Percentiles rank a stretch among this genome's conserved stretches.
Evolutionary conservation across 2,797 vertebrate species (phyloP).

Genomic region (Novumbra hubbsi): DNA sequence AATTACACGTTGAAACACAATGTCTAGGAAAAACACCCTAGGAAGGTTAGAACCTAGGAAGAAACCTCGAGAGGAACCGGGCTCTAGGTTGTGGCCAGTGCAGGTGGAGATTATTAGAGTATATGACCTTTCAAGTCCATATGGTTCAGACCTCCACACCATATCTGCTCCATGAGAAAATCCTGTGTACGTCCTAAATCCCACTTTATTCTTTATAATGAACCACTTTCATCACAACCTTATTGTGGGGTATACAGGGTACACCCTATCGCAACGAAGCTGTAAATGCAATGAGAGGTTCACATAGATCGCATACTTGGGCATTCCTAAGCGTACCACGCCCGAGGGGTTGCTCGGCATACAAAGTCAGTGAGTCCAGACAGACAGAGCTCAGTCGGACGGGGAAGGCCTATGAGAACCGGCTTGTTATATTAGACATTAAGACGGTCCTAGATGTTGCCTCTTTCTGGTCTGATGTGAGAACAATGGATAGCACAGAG

Average conservation of each 20-base stretch:
- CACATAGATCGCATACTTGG: background rate
- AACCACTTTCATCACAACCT: background rate
- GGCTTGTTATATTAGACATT: conserved; percentile 3
- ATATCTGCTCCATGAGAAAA: conserved; percentile 8
- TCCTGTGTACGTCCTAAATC: background rate
- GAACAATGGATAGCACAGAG: conserved; percentile 14
- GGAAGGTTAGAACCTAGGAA: too few relatives aligned
- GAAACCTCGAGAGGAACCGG: too few relatives aligned
- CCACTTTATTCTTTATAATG: background rate
- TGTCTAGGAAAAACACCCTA: too few relatives aligned
- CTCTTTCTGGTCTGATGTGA: conserved; percentile 4
- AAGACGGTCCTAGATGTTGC: too few relatives aligned
- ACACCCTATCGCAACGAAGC: background rate
- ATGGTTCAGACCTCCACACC: background rate
- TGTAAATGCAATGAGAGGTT: background rate
- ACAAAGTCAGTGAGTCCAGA: background rate
- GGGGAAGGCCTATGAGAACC: background rate
- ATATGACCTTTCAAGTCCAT: conserved; percentile 1
- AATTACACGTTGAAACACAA: too few relatives aligned
- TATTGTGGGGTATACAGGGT: background rate
- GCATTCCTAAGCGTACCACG: background rate
- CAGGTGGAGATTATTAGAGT: background rate
- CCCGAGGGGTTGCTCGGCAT: background rate
- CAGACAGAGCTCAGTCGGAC: background rate
- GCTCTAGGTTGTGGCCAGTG: too few relatives aligned